Conservation (phyloP, 2,797 vertebrate genomes). For the Scleropages formosus region DNA sequence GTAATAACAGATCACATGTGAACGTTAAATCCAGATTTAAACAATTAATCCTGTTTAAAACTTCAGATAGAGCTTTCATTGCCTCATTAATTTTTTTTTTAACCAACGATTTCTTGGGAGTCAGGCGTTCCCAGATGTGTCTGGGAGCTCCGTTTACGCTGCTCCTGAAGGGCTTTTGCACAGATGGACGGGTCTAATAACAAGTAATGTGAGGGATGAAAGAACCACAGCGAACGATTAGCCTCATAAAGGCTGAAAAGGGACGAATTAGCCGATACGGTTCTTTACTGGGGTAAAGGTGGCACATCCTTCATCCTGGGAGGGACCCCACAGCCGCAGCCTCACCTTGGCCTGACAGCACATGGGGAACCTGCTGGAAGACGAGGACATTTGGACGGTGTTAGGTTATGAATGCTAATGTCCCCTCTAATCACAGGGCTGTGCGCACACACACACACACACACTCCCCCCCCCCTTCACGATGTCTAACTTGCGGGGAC, state of each 20-base stretch:
- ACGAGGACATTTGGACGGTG: background rate
- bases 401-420: constrained; percentile 6
- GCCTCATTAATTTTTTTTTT: background rate
- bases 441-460: background rate
- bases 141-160: background rate
- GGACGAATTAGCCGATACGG: no score
- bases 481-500: background rate
- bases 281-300: no score
- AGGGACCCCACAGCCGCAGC: background rate
- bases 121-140: background rate
- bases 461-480: background rate
- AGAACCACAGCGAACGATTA: no score
- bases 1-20: no score
- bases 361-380: background rate
- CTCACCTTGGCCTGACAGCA: background rate
- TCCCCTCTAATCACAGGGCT: background rate
- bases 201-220: background rate
- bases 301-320: background rate
- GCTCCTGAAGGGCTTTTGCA: background rate
- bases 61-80: no score
- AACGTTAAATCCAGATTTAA: no score
- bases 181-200: background rate
- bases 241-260: background rate
- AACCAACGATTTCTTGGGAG: background rate
- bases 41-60: no score